Percentiles rank a stretch among this genome's conserved stretches.
These are phyloP conservation scores for Echinops telfairi DNA, from an alignment of 2,113 vertebrate species.

Conservation along the genomic window DNA sequence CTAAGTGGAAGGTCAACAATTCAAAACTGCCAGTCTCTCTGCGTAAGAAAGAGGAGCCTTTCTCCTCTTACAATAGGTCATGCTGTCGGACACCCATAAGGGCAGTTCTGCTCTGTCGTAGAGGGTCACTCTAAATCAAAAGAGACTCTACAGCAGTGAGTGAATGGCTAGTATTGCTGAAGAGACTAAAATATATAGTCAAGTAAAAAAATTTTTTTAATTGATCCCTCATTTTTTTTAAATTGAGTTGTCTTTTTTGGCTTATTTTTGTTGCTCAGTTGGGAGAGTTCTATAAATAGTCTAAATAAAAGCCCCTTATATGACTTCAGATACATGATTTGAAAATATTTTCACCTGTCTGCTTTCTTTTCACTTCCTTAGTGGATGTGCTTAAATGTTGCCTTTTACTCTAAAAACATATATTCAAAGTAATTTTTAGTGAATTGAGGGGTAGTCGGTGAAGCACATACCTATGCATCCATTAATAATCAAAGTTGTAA, in stretches of 20 bases:
- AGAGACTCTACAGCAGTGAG: too few species aligned
- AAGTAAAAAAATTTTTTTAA: too few species aligned
- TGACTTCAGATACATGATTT: neutral
- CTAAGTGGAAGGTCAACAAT: too few species aligned
- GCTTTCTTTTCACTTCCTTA: neutral
- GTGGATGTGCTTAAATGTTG: neutral
- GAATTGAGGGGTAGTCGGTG: neutral
- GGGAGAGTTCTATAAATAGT: neutral
- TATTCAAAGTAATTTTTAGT: neutral
- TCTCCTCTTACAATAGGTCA: too few species aligned
- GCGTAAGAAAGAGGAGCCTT: too few species aligned
- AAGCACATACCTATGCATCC: neutral
- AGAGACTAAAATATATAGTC: too few species aligned
- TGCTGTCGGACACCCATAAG: too few species aligned
- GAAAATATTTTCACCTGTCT: neutral
- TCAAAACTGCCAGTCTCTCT: too few species aligned
- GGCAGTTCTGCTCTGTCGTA: too few species aligned
- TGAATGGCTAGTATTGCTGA: too few species aligned
- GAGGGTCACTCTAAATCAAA: too few species aligned
- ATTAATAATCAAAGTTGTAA: neutral
- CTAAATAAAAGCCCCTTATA: neutral
- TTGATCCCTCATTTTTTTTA: neutral
- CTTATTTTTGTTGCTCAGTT: neutral
- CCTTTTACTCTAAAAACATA: slow-evolving; percentile 7
- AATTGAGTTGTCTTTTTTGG: neutral